These are phyloP conservation scores for Gryllus bimaculatus DNA, from an alignment of 1,140 invertebrate genomes.

Conservation along the genomic window DNA sequence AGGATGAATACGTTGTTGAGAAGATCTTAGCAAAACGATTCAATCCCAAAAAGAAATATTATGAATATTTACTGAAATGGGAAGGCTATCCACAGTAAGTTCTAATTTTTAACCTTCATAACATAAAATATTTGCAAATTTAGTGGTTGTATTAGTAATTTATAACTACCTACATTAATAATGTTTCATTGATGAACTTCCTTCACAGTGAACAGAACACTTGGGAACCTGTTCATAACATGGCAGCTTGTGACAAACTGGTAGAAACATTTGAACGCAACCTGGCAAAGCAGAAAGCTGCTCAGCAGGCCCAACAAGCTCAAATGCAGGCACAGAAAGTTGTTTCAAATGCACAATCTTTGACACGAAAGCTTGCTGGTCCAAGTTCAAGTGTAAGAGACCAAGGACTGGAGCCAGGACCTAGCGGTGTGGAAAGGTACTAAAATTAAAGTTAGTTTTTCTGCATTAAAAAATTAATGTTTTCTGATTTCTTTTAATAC, in stretches of 20 bases:
- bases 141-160: slow-evolving; percentile 11
- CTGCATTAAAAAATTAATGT: too few species aligned
- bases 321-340: background rate
- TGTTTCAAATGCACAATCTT: background rate
- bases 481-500: background rate
- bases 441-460: too few species aligned
- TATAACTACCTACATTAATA: background rate
- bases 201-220: slow-evolving; percentile 55
- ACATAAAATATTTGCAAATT: background rate
- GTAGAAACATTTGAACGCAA: slow-evolving; percentile 71
- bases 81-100: slow-evolving; percentile 61
- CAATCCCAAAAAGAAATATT: slow-evolving; percentile 62
- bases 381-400: background rate
- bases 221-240: slow-evolving; percentile 66
- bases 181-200: background rate
- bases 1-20: slow-evolving; percentile 57
- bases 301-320: slow-evolving; percentile 43
- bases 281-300: slow-evolving; percentile 60
- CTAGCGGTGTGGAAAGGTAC: slow-evolving; percentile 30
- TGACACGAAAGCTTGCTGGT: background rate
- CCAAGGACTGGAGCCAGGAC: slow-evolving; percentile 25
- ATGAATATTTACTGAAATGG: slow-evolving; percentile 76
- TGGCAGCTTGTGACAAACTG: slow-evolving; percentile 60
- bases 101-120: background rate
- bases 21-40: slow-evolving; percentile 71